Conservation (phyloP, 92 coral and sea anemone genomes). For the Siderastrea siderea region DNA sequence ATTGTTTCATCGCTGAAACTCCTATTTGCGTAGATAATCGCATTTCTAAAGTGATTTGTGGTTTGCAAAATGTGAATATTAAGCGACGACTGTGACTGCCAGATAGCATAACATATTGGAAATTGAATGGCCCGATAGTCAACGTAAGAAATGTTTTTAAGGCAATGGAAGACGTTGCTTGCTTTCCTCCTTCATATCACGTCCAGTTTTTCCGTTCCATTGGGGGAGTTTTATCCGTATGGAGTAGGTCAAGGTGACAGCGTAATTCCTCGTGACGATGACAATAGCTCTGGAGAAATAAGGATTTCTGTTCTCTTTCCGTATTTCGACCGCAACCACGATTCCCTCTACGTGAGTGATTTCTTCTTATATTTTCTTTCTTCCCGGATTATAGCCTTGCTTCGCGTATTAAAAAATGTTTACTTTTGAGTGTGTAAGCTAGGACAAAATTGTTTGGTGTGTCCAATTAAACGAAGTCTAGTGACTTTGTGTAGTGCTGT, state of each 20-base stretch:
- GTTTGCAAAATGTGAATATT: constrained; percentile 2
- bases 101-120: no score
- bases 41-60: no score
- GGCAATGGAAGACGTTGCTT: not conserved
- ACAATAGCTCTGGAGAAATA: constrained; percentile 75
- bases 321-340: constrained; percentile 78
- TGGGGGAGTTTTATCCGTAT: constrained; percentile 79
- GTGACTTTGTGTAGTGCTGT: no score
- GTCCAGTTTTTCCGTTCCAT: constrained; percentile 24
- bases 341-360: constrained; percentile 78
- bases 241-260: constrained; percentile 57
- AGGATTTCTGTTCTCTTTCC: constrained; percentile 70
- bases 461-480: no score
- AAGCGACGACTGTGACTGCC: no score
- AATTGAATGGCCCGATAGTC: no score
- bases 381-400: not conserved
- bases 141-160: not conserved
- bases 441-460: no score
- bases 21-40: no score
- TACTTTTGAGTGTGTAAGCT: no score
- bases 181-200: not conserved
- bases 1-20: not conserved
- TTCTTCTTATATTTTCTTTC: not conserved
- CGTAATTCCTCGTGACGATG: constrained; percentile 67
- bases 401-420: no score